Conservation (phyloP, 2,797 vertebrate species). For the Arrhamphus sclerolepis region DNA sequence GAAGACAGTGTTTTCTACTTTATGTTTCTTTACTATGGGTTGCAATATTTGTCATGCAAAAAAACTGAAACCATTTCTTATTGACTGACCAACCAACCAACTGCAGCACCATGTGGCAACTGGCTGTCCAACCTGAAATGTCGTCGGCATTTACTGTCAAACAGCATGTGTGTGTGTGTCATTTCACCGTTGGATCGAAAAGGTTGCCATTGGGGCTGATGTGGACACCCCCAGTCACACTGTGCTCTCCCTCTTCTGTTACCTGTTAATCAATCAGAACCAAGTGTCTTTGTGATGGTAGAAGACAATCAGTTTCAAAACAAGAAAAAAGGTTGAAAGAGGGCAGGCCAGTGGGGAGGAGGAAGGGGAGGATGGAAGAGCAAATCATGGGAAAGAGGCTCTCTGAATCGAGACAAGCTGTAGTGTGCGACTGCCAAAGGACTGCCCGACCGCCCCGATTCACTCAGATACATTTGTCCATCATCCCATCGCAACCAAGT, state of each 20-base stretch:
- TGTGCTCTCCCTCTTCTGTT: slow-evolving; percentile 86
- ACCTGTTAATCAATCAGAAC: slow-evolving; percentile 88
- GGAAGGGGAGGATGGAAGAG: slow-evolving; percentile 60
- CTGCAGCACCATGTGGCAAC: slow-evolving; percentile 62
- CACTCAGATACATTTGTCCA: slow-evolving; percentile 12
- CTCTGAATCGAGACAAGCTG: slow-evolving; percentile 64
- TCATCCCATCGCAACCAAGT: slow-evolving; percentile 23
- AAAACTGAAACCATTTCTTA: slow-evolving; percentile 72
- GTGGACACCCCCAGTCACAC: slow-evolving; percentile 83
- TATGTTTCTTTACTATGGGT: slow-evolving; percentile 76
- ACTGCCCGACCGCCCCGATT: slow-evolving; percentile 35
- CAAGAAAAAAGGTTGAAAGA: slow-evolving; percentile 81
- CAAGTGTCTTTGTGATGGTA: slow-evolving; percentile 89
- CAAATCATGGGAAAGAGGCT: slow-evolving; percentile 78
- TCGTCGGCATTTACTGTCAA: slow-evolving; percentile 78
- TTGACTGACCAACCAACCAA: slow-evolving; percentile 71
- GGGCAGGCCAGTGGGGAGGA: slow-evolving; percentile 78
- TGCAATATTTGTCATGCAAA: slow-evolving; percentile 81
- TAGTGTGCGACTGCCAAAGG: slow-evolving; percentile 68
- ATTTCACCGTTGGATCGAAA: slow-evolving; percentile 56
- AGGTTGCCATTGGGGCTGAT: slow-evolving; percentile 66
- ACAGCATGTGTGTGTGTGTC: slow-evolving; percentile 69
- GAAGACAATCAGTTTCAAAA: slow-evolving; percentile 90
- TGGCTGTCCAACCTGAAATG: slow-evolving; percentile 63
- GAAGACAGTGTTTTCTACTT: slow-evolving; percentile 65